Conservation (phyloP, 2,797 vertebrate genomes). For the Kryptopterus vitreolus region DNA sequence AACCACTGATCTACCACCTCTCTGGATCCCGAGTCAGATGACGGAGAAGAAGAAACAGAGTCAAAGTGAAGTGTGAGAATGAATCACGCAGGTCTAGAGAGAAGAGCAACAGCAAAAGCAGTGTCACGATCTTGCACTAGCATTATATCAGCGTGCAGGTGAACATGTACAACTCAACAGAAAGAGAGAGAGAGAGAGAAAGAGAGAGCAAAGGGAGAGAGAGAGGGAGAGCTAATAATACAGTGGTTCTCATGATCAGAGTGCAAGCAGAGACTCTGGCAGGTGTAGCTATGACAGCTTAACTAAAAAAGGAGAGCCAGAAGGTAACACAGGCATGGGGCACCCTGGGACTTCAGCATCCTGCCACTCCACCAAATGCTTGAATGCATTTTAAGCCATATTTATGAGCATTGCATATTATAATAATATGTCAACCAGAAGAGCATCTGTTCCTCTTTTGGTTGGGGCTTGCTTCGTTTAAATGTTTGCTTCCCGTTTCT, state of each 20-base stretch:
- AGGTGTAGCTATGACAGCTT: not conserved
- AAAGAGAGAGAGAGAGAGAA: not conserved
- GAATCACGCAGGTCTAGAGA: not conserved
- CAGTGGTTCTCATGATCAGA: not conserved
- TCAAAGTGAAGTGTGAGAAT: not conserved
- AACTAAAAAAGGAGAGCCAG: constrained; percentile 15
- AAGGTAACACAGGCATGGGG: constrained; percentile 18
- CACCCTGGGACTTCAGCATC: constrained; percentile 2
- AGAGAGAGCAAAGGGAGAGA: not conserved
- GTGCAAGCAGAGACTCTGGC: not conserved
- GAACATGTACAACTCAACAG: not conserved
- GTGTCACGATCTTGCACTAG: not conserved
- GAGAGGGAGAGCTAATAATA: not conserved
- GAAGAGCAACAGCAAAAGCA: not conserved
- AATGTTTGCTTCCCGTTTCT: not conserved
- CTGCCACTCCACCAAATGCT: constrained; percentile 21
- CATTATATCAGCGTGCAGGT: not conserved
- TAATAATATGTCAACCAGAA: constrained; percentile 11
- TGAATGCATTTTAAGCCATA: constrained; percentile 1
- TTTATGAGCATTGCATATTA: constrained; percentile 16
- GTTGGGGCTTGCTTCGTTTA: not conserved
- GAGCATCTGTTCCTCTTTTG: constrained; percentile 10
- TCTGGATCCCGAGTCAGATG: too few species aligned
- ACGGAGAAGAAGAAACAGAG: not conserved
- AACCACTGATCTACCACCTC: too few species aligned